phyloP scores from a whole-genome alignment of 2,797 vertebrate species.

The Sebastes kiyomatsui region DNA sequence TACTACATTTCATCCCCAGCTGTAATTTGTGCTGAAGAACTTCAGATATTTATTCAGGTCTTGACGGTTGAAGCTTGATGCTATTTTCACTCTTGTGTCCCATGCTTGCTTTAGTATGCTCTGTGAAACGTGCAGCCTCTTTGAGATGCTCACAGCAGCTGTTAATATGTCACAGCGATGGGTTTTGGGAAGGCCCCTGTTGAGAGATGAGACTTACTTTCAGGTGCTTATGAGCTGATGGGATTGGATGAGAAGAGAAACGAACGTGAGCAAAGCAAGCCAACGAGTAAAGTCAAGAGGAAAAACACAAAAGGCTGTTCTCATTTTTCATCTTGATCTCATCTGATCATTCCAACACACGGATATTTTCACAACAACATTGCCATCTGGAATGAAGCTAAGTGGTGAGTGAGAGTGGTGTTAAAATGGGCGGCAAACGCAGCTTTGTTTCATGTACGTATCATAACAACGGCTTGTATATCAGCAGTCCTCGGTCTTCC shows the following conservation, averaged over 20 bases:
- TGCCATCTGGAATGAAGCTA: too few species aligned
- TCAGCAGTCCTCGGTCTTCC: too few species aligned
- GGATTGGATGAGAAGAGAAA: constrained; percentile 14
- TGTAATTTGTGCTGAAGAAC: constrained; percentile 2
- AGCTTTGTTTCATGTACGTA: too few species aligned
- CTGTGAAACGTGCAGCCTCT: constrained; percentile 23
- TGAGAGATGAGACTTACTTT: constrained; percentile 37
- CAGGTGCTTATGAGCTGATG: constrained; percentile 44
- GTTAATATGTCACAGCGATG: constrained; percentile 45
- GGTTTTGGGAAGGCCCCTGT: constrained; percentile 27
- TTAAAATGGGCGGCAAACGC: too few species aligned
- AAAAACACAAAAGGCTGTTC: too few species aligned
- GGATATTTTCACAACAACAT: too few species aligned
- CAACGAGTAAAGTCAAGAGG: too few species aligned
- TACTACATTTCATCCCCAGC: background rate
- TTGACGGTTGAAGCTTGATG: background rate
- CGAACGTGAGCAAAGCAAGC: too few species aligned
- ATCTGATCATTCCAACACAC: too few species aligned
- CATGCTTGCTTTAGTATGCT: constrained; percentile 19
- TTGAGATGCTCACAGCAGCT: constrained; percentile 51
- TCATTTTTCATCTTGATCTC: too few species aligned
- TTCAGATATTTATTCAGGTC: background rate
- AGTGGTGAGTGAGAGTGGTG: too few species aligned
- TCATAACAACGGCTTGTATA: too few species aligned
- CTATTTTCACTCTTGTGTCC: constrained; percentile 10